Evolutionary conservation across 2,113 vertebrate genomes (phyloP), one percentile per base, ranked within the genome.

Genomic region (Tragelaphus scriptus): DNA sequence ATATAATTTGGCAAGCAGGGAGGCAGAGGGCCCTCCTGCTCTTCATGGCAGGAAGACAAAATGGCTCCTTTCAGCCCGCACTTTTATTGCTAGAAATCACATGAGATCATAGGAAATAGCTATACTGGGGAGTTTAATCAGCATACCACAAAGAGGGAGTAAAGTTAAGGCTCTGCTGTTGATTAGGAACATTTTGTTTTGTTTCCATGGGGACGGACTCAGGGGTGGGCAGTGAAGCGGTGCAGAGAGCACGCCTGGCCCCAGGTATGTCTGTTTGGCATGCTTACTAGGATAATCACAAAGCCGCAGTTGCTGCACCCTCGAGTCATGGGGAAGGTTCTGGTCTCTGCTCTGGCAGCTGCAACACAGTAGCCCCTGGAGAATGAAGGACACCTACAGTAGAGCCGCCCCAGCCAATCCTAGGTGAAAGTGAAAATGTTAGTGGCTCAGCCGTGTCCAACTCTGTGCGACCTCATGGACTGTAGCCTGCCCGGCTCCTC

Each of bases 381-480:
- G 47, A 36, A 16, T 2, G n/a, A 71, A 47, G 55, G 58, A 6
- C 8, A 55, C 1, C 0, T 7, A 13, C 21, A 49, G 25, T 10
- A 15, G 19, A 95, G 28, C 28, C 25, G 2, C 11, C 5, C 17
- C 30, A 36, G 49, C 14, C 63, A n/a, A 6, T 36, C 21, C 40
- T 23, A 71, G 68, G 68, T 40, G 19, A 40, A 71, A 23, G 19
- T 71, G 68, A 71, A 71, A 40, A 71, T 40, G n/a, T 5, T 12
- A 71, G 68, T 6, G 68, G 19, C 19, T 71, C n/a, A 40, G n/a
- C 40, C 2, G 1, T 40, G 68, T 71, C n/a, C n/a, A 71, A 2
- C 68, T 71, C 19, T 23, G 68, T 40, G 68, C 0, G 19, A 71
- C n/a, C 36, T 36, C 10, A 40, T 3, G 19, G n/a, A 6, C 68